Conservation (phyloP, 1,140 invertebrate genomes). For the Calephelis nemesis region DNA sequence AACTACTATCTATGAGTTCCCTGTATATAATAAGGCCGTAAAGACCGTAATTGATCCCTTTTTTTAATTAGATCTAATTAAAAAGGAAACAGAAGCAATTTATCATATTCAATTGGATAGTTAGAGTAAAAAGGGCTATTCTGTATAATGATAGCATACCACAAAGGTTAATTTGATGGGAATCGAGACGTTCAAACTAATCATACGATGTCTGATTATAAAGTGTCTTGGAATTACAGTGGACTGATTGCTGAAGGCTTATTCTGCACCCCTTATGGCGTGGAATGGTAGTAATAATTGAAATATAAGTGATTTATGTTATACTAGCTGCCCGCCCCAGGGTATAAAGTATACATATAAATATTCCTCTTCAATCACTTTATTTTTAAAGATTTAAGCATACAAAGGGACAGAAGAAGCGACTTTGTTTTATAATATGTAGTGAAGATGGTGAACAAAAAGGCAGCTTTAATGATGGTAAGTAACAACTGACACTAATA, state of each 20-base stretch:
- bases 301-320: not conserved
- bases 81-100: conserved; percentile 1
- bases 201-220: conserved; percentile 29
- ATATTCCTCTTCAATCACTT: no score
- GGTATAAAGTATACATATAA: no score
- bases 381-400: no score
- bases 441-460: no score
- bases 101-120: conserved; percentile 8
- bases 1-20: not conserved
- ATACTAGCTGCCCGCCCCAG: no score
- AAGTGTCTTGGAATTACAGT: conserved; percentile 27
- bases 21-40: not conserved
- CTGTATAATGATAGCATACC: conserved; percentile 21
- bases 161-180: conserved; percentile 24
- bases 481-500: no score
- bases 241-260: conserved; percentile 16
- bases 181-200: conserved; percentile 27
- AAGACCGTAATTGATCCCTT: not conserved
- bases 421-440: no score
- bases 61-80: conserved; percentile 14
- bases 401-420: no score
- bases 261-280: conserved; percentile 18
- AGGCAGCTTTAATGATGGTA: no score
- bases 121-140: conserved; percentile 18
- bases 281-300: not conserved